These are phyloP conservation scores for Anoura caudifer DNA, from an alignment of 2,113 vertebrate genomes.

Conservation along the genomic window DNA sequence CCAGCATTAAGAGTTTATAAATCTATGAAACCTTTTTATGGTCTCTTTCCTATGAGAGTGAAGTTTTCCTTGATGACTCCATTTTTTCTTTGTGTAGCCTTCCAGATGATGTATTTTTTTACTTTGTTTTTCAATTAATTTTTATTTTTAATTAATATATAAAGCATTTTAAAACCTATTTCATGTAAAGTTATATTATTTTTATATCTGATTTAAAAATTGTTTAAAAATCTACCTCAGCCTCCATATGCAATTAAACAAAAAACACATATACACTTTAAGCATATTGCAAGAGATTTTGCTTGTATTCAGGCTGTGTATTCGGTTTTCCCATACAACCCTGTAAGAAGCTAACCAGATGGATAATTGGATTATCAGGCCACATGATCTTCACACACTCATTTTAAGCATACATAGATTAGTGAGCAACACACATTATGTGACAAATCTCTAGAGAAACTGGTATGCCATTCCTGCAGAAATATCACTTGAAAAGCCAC, in stretches of 20 bases:
- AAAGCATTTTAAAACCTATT: background rate
- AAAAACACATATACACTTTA: background rate
- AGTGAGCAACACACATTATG: background rate
- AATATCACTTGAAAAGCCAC: background rate
- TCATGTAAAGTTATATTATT: background rate
- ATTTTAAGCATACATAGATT: conserved; percentile 21
- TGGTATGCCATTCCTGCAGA: background rate
- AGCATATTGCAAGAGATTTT: background rate
- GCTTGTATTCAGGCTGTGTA: background rate
- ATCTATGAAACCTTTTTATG: background rate
- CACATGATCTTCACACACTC: background rate
- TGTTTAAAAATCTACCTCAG: background rate
- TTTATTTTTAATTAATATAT: background rate
- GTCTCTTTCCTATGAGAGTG: background rate
- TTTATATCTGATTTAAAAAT: conserved; percentile 29
- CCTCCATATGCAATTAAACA: background rate
- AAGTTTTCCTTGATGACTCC: background rate
- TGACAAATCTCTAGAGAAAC: background rate
- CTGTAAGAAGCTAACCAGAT: conserved; percentile 7
- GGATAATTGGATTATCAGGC: conserved; percentile 28
- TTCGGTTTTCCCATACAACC: background rate
- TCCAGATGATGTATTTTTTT: background rate
- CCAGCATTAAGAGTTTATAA: background rate
- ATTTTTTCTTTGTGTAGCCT: background rate
- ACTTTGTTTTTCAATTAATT: background rate